Conservation (phyloP, 2,113 vertebrate genomes). For the Morone chrysops region DNA sequence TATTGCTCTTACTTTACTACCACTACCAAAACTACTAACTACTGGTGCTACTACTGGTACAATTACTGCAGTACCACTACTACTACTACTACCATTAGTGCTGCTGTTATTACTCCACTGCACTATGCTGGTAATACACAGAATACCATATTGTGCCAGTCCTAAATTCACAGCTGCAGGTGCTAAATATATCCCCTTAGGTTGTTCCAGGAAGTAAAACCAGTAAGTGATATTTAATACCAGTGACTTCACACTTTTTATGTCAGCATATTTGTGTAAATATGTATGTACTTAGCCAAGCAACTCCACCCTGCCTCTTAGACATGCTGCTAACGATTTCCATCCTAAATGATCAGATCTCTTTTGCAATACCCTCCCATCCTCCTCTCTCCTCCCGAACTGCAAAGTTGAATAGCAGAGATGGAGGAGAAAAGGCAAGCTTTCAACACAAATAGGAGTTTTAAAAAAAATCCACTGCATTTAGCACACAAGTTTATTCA, state of each 20-base stretch:
- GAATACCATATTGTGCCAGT: neutral
- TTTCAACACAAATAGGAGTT: conserved; percentile 10
- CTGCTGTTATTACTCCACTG: neutral
- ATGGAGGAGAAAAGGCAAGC: neutral
- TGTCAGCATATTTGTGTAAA: conserved; percentile 45
- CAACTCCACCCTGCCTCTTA: conserved; percentile 57
- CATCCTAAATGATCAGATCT: conserved; percentile 27
- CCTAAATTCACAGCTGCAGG: neutral
- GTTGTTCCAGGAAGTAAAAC: neutral
- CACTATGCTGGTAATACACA: neutral
- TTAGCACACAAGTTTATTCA: conserved; percentile 43
- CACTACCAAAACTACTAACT: neutral
- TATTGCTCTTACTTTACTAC: neutral
- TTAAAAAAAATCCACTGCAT: conserved; percentile 5
- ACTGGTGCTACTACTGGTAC: neutral
- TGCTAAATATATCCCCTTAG: neutral
- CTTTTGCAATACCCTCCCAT: conserved; percentile 18
- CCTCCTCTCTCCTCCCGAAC: conserved; percentile 6
- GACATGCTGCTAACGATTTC: conserved; percentile 46
- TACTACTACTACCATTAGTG: too few relatives aligned
- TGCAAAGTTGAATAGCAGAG: neutral
- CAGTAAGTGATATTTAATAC: conserved; percentile 2
- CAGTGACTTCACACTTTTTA: neutral
- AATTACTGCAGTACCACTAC: neutral
- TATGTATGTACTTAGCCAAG: conserved; percentile 51